These are phyloP conservation scores for Sula dactylatra DNA, from an alignment of 2,113 vertebrate species.

Conservation along the genomic window DNA sequence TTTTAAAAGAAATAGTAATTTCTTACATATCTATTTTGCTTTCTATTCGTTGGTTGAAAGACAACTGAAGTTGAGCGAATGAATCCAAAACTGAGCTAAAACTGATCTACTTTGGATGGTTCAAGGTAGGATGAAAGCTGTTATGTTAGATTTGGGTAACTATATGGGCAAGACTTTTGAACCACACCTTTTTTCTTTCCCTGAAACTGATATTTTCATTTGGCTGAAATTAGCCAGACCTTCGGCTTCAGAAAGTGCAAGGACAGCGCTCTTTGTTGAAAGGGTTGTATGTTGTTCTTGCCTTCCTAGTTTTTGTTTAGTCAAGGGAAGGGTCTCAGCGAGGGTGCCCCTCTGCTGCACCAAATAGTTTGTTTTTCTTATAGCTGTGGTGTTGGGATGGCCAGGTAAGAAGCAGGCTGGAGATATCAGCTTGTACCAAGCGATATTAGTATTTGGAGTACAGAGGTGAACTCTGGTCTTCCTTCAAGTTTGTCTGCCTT, in stretches of 20 bases:
- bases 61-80: not conserved
- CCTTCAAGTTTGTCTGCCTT: not conserved
- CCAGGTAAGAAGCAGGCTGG: not conserved
- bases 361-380: not conserved
- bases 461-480: not conserved
- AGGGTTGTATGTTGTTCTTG: rapidly evolving
- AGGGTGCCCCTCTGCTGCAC: not conserved
- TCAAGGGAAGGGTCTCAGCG: not conserved
- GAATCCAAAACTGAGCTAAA: not conserved
- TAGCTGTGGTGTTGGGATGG: not conserved
- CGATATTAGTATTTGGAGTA: not conserved
- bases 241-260: not conserved
- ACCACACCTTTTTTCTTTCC: not conserved
- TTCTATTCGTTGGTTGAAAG: not conserved
- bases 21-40: not conserved
- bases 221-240: not conserved
- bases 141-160: not conserved
- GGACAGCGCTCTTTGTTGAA: not conserved
- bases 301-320: not conserved
- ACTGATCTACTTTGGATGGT: not conserved
- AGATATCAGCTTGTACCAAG: not conserved
- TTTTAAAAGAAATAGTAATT: not conserved
- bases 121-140: not conserved
- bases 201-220: not conserved
- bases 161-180: not conserved